Conservation (phyloP, 35 echinoderm and acorn worm species). For the Strongylocentrotus purpuratus region DNA sequence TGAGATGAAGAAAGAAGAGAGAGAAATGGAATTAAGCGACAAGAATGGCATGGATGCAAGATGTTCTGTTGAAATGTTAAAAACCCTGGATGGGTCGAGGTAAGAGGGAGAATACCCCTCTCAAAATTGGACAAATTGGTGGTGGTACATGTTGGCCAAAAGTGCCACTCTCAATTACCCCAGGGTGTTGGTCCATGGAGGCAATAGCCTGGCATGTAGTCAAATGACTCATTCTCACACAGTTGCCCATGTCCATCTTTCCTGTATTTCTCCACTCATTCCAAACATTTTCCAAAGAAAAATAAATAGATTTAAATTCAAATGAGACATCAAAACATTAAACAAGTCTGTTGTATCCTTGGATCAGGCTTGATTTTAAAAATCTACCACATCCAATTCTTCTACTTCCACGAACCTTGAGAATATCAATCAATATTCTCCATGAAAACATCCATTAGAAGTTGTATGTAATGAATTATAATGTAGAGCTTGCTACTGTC, state of each 20-base stretch:
- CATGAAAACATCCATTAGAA: neutral
- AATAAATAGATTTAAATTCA: neutral
- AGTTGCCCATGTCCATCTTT: neutral
- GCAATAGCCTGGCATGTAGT: constrained; percentile 19
- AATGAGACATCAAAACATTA: neutral
- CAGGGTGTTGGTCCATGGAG: neutral
- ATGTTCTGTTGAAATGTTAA: neutral
- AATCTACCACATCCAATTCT: neutral
- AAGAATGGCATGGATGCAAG: neutral
- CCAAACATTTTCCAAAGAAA: neutral
- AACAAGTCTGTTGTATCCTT: neutral
- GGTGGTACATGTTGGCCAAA: constrained; percentile 4
- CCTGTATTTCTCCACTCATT: neutral
- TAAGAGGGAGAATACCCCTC: neutral
- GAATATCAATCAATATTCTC: neutral
- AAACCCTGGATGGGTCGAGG: neutral
- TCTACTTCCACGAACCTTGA: neutral
- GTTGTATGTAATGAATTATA: neutral
- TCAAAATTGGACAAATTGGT: neutral
- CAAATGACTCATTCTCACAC: constrained; percentile 35
- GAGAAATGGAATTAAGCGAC: neutral
- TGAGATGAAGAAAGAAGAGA: neutral
- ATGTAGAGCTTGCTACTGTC: neutral
- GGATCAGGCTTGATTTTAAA: neutral
- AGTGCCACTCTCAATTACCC: neutral